Conservation (phyloP, 2,113 vertebrate genomes). For the Nematolebias whitei region DNA sequence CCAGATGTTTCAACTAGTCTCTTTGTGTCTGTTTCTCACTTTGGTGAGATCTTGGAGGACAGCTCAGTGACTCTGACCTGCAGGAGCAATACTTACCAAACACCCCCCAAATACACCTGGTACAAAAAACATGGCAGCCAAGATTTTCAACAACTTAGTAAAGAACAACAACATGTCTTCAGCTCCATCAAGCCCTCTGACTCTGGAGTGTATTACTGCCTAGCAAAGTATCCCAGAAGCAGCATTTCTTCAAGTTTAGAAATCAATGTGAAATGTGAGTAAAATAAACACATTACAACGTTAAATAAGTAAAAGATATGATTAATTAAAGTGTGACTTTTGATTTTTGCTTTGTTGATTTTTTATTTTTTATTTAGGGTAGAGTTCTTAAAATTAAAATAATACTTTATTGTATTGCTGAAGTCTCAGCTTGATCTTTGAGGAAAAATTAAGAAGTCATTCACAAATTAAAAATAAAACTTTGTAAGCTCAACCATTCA, state of each 20-base stretch:
- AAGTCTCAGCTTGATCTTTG: too few species aligned
- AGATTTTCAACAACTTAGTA: background rate
- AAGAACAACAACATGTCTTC: background rate
- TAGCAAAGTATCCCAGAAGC: background rate
- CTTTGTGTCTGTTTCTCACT: background rate
- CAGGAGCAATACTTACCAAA: constrained; percentile 2
- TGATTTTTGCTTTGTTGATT: too few species aligned
- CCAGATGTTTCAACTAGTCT: constrained; percentile 3
- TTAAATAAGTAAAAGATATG: background rate
- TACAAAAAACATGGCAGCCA: background rate
- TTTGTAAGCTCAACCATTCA: too few species aligned
- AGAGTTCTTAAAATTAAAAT: too few species aligned
- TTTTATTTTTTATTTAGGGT: too few species aligned
- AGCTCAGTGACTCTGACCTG: constrained; percentile 5
- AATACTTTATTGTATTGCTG: too few species aligned
- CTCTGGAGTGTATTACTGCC: constrained; percentile 11
- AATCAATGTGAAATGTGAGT: constrained; percentile 26
- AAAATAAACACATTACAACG: background rate
- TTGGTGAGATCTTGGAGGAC: background rate
- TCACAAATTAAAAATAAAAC: too few species aligned
- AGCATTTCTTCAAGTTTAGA: background rate
- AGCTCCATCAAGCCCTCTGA: background rate
- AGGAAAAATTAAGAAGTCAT: too few species aligned
- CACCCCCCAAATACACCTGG: constrained; percentile 10
- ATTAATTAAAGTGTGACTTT: too few species aligned